These are phyloP conservation scores for Stenurella melanura DNA, from an alignment of 2,888 invertebrate species.

Conservation along the genomic window DNA sequence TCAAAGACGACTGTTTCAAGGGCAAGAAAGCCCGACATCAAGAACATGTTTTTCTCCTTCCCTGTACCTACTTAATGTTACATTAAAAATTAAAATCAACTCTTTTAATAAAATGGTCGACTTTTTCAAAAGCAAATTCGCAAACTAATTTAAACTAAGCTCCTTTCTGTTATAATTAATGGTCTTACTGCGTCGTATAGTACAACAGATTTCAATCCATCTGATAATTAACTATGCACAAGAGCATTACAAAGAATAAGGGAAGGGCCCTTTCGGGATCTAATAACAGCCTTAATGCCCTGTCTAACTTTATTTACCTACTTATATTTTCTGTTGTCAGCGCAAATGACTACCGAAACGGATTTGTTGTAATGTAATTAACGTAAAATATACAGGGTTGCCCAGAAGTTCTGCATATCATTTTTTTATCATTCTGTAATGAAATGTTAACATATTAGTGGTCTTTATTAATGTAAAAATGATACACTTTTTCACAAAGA, in stretches of 20 bases:
- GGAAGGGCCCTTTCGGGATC: not conserved
- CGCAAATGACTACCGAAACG: not conserved
- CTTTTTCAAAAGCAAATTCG: not conserved
- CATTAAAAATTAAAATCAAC: not conserved
- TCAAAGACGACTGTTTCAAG: not conserved
- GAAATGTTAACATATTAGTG: too few relatives aligned
- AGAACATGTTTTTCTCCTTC: not conserved
- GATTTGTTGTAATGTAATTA: not conserved
- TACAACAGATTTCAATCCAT: not conserved
- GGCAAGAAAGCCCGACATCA: not conserved
- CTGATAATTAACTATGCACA: not conserved
- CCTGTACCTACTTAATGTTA: too few relatives aligned
- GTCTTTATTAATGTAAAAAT: too few relatives aligned
- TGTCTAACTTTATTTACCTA: not conserved
- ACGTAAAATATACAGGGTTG: not conserved
- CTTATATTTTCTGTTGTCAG: conserved; percentile 7
- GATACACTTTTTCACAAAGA: too few relatives aligned
- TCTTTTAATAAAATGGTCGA: not conserved
- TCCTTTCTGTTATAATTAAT: not conserved
- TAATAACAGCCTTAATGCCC: not conserved
- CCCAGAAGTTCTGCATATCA: too few relatives aligned
- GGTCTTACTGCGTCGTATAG: not conserved
- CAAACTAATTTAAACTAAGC: not conserved
- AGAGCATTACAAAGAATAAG: not conserved
- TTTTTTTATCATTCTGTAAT: too few relatives aligned